A percentile compares a stretch with the other conserved stretches of the same genome.
Evolutionary conservation across 2,113 vertebrate genomes (phyloP).

Genomic region (Charadrius vociferus): DNA sequence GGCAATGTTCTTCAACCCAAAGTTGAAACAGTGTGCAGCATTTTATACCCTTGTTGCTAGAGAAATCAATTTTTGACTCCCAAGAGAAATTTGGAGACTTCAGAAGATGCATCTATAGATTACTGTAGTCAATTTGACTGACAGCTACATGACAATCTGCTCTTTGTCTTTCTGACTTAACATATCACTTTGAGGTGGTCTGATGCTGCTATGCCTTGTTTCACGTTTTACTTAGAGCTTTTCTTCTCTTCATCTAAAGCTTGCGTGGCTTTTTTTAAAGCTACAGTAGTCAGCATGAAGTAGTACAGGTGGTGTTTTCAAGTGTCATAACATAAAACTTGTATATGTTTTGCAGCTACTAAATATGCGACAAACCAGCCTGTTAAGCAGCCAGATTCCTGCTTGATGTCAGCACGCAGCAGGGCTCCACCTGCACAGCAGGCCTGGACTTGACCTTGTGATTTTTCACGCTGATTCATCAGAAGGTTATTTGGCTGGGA

Average conservation of each 20-base stretch:
- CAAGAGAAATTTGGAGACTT: not conserved
- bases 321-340: not conserved
- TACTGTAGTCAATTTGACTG: not conserved
- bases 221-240: not conserved
- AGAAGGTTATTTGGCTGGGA: not conserved
- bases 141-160: not conserved
- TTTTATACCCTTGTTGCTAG: not conserved
- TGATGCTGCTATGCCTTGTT: accelerated
- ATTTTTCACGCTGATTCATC: not conserved
- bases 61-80: not conserved
- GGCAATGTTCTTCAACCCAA: accelerated
- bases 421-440: not conserved
- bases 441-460: not conserved
- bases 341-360: not conserved
- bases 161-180: not conserved
- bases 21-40: not conserved
- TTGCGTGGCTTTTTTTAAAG: not conserved
- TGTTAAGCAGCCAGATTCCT: not conserved
- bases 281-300: not conserved
- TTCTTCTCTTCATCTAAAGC: not conserved
- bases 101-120: not conserved
- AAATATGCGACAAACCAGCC: not conserved
- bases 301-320: not conserved
- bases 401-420: not conserved
- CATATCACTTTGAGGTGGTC: not conserved